Evolutionary conservation across 1,140 invertebrate species (phyloP).

Genomic region (Saxidomus purpurata): DNA sequence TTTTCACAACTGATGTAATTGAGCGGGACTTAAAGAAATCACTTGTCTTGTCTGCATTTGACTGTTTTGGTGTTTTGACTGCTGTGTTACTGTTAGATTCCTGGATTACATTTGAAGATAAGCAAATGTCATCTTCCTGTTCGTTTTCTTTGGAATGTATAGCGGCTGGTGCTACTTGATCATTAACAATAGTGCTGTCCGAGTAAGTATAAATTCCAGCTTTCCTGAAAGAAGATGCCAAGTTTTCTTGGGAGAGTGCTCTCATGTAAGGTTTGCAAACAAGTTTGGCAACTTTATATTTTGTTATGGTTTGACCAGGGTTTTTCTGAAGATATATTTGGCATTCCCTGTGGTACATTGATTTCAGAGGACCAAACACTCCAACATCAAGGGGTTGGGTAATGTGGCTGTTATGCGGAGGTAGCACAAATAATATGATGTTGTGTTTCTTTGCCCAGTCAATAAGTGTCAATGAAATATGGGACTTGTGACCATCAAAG

Average conservation of each 20-base stretch:
- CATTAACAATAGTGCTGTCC: not conserved
- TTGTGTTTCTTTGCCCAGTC: constrained; percentile 70
- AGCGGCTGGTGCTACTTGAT: constrained; percentile 15
- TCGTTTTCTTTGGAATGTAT: not conserved
- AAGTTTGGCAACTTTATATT: constrained; percentile 54
- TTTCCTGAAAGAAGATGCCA: constrained; percentile 59
- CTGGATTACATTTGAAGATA: not conserved
- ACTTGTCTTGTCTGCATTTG: not conserved
- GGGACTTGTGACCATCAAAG: constrained; percentile 85
- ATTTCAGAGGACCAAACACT: constrained; percentile 72
- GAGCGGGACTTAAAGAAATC: not conserved
- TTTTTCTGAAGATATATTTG: constrained; percentile 42
- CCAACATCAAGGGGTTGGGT: constrained; percentile 56
- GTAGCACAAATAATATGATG: constrained; percentile 74
- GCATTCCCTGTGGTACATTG: constrained; percentile 59
- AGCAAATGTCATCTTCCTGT: not conserved
- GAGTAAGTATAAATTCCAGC: constrained; percentile 66
- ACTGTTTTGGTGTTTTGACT: not conserved
- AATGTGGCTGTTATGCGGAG: constrained; percentile 63
- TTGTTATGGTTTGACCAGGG: constrained; percentile 34
- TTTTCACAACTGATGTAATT: not conserved
- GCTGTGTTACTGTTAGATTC: not conserved
- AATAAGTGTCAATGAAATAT: constrained; percentile 53
- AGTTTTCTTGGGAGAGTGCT: constrained; percentile 65
- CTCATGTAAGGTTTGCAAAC: constrained; percentile 48